Evolutionary conservation across 2,888 invertebrate genomes (phyloP).

Genomic region (Diaprepes abbreviatus): DNA sequence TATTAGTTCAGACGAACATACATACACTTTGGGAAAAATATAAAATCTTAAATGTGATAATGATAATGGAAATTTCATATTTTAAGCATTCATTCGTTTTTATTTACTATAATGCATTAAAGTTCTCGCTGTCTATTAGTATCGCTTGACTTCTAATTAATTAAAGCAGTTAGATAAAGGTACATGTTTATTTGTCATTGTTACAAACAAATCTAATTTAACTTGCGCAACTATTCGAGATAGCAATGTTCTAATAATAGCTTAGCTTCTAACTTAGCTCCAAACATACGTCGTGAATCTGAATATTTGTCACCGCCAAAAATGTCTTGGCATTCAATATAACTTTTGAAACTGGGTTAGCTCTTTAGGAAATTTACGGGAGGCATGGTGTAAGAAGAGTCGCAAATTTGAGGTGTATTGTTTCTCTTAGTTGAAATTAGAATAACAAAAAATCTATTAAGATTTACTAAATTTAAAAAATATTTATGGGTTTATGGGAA

Average conservation of each 20-base stretch:
- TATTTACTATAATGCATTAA: too few relatives aligned
- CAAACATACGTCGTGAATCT: conserved; percentile 8
- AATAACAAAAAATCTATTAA: too few relatives aligned
- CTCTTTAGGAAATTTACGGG: neutral
- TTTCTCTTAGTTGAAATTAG: neutral
- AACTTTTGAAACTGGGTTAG: conserved; percentile 26
- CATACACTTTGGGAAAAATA: too few relatives aligned
- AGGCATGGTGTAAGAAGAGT: neutral
- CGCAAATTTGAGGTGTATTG: neutral
- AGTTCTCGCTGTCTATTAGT: too few relatives aligned
- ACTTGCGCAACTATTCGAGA: conserved; percentile 28
- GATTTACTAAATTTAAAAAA: too few relatives aligned
- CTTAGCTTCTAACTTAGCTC: neutral
- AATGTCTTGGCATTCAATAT: conserved; percentile 21
- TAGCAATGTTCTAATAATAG: conserved; percentile 14
- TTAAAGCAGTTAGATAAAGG: neutral
- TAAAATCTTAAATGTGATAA: too few relatives aligned
- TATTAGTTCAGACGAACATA: too few relatives aligned
- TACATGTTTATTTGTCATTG: conserved; percentile 36
- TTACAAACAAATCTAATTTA: conserved; percentile 39
- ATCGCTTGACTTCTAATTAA: conserved; percentile 7
- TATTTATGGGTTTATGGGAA: too few relatives aligned
- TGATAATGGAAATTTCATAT: too few relatives aligned
- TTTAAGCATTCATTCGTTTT: too few relatives aligned
- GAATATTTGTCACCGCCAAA: conserved; percentile 27